Conservation (phyloP, 1,140 invertebrate genomes). For the Melanaphis sacchari region DNA sequence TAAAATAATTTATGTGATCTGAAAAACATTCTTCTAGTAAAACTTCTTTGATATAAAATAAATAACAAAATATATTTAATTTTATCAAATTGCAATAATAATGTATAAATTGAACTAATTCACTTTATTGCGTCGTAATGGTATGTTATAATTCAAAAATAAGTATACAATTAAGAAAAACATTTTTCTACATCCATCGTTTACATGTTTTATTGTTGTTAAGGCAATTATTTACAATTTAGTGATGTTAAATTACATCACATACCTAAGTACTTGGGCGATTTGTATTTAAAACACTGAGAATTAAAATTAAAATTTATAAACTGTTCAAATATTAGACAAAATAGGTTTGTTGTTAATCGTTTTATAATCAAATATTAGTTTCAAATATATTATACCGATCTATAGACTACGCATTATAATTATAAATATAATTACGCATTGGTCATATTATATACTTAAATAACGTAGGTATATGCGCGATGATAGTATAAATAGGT, state of each 20-base stretch:
- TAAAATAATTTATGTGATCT: background rate
- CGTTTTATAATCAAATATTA: background rate
- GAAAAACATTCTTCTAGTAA: background rate
- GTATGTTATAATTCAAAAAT: background rate
- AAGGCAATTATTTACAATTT: background rate
- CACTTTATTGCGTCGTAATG: background rate
- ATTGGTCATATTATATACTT: background rate
- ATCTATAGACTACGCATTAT: background rate
- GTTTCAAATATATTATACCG: background rate
- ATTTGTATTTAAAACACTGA: background rate
- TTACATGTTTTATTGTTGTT: background rate
- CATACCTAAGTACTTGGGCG: background rate
- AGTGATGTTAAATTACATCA: constrained; percentile 17
- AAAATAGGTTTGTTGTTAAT: background rate
- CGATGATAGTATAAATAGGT: background rate
- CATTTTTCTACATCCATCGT: background rate
- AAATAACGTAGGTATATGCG: background rate
- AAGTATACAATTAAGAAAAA: background rate
- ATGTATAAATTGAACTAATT: background rate
- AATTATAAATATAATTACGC: background rate
- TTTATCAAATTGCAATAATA: background rate
- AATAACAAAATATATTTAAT: background rate
- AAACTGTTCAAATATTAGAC: background rate
- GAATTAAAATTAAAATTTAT: background rate
- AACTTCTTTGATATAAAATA: background rate